Conservation (phyloP, 2,888 invertebrate genomes). For the Sphaerophoria rueppellii region DNA sequence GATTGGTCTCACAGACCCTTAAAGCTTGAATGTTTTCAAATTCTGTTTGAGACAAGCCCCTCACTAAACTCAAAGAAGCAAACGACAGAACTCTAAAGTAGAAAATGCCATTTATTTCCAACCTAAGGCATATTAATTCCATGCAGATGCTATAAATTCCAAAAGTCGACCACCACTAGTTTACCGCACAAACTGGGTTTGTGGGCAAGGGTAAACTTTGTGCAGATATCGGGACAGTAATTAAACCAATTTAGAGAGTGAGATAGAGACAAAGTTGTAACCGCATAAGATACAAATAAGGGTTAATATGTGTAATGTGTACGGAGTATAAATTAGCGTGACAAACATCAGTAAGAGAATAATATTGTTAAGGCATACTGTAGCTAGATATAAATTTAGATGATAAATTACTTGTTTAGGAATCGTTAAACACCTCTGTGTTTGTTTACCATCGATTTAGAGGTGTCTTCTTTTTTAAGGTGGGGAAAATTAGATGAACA, state of each 20-base stretch:
- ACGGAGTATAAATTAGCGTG: constrained; percentile 35
- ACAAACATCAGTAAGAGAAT: constrained; percentile 39
- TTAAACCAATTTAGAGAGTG: constrained; percentile 29
- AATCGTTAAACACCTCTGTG: constrained; percentile 30
- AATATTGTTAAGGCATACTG: constrained; percentile 3
- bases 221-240: constrained; percentile 46
- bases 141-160: constrained; percentile 67
- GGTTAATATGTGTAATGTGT: background rate
- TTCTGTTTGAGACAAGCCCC: constrained; percentile 5
- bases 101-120: constrained; percentile 38
- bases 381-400: constrained; percentile 16
- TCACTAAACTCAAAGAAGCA: background rate
- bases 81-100: background rate
- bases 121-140: constrained; percentile 51
- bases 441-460: constrained; percentile 1
- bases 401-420: constrained; percentile 41
- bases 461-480: background rate
- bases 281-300: background rate
- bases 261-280: background rate
- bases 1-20: background rate
- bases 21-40: constrained; percentile 5
- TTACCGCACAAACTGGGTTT: constrained; percentile 3
- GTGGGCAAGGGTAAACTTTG: constrained; percentile 12
- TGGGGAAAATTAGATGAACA: background rate
- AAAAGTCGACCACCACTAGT: constrained; percentile 36